These are phyloP conservation scores for Leptinotarsa juncta DNA, from an alignment of 2,888 invertebrate genomes.

Conservation along the genomic window DNA sequence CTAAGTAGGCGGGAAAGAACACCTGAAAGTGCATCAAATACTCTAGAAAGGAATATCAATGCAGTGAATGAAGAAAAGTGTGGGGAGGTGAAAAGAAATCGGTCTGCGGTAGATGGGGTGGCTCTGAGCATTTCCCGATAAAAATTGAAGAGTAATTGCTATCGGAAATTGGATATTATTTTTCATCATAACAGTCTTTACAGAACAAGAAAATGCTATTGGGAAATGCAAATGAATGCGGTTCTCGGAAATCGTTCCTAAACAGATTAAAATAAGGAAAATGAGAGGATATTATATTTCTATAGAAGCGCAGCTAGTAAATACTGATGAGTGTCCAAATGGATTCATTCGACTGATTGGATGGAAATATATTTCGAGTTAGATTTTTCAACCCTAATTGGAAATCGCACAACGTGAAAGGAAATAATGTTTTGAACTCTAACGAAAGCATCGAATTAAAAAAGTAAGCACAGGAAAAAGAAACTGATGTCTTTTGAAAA, in stretches of 20 bases:
- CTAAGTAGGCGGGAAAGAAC: slow-evolving; percentile 32
- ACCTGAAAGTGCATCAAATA: slow-evolving; percentile 52
- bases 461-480: no score
- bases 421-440: no score
- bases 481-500: no score
- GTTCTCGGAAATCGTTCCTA: slow-evolving; percentile 3
- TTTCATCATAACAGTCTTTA: slow-evolving; percentile 4
- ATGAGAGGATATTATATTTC: neutral
- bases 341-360: neutral
- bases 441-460: no score
- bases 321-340: neutral
- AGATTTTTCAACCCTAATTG: no score
- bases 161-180: slow-evolving; percentile 20
- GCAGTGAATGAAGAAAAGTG: slow-evolving; percentile 40
- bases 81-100: slow-evolving; percentile 30
- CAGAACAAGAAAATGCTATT: slow-evolving; percentile 4
- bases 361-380: no score
- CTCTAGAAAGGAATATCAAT: slow-evolving; percentile 45
- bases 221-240: neutral
- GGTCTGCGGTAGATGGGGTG: slow-evolving; percentile 6
- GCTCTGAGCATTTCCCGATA: slow-evolving; percentile 20
- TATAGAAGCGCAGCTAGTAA: neutral
- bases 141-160: slow-evolving; percentile 17
- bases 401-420: no score
- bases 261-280: neutral